Evolutionary conservation across 2,888 invertebrate genomes (phyloP).

Genomic region (Philaethria dido): DNA sequence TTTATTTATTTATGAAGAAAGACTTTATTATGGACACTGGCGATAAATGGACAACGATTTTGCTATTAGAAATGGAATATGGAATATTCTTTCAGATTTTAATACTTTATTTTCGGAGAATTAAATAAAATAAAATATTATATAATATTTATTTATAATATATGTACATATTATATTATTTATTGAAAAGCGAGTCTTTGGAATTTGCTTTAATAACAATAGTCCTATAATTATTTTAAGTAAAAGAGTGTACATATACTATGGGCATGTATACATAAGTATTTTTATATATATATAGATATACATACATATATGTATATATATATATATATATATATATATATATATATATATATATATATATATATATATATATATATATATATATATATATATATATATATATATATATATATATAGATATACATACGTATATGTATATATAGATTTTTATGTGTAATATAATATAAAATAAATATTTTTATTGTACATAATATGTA

Average conservation of each 20-base stretch:
- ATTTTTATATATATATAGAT: conserved; percentile 45
- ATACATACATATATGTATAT: conserved; percentile 43
- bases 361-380: conserved; percentile 44
- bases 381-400: conserved; percentile 44
- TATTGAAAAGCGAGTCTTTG: conserved; percentile 66
- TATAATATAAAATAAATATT: conserved; percentile 36
- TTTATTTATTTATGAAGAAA: conserved; percentile 41
- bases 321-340: conserved; percentile 39
- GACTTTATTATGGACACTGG: conserved; percentile 43
- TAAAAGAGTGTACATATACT: conserved; percentile 42
- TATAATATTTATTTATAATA: conserved; percentile 45
- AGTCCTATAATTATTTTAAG: conserved; percentile 35
- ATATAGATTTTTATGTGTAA: no score
- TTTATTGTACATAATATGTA: conserved; percentile 50
- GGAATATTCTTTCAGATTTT: conserved; percentile 18
- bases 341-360: no score
- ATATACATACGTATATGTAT: conserved; percentile 38
- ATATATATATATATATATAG: conserved; percentile 43
- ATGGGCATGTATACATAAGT: conserved; percentile 44
- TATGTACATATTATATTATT: conserved; percentile 47
- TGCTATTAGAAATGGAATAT: conserved; percentile 31
- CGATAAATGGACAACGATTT: conserved; percentile 47
- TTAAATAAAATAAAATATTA: conserved; percentile 30
- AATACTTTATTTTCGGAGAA: neutral
- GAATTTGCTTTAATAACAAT: conserved; percentile 70